These are phyloP conservation scores for Tridacna gigas DNA, from an alignment of 2,888 invertebrate genomes.

Conservation along the genomic window DNA sequence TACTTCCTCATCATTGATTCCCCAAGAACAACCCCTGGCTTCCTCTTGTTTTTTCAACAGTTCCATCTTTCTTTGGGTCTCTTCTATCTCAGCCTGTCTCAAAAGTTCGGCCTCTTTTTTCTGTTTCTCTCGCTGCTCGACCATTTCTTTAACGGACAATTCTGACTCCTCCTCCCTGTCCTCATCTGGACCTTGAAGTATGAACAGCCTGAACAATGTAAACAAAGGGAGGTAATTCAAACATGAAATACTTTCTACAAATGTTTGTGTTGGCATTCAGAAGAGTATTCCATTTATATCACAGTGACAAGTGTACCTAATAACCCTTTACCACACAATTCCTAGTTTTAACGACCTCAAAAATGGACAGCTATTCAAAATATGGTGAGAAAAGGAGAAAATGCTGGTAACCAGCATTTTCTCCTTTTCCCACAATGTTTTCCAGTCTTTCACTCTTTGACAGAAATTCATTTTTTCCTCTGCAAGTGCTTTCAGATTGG, in stretches of 20 bases:
- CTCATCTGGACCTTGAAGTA: constrained; percentile 91
- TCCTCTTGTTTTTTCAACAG: constrained; percentile 86
- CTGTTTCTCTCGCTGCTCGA: constrained; percentile 80
- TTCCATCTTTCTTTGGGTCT: constrained; percentile 85
- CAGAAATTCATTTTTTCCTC: too few species aligned
- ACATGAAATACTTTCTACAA: too few species aligned
- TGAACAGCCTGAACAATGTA: constrained; percentile 75
- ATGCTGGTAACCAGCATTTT: background rate
- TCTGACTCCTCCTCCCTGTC: constrained; percentile 95
- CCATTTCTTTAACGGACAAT: constrained; percentile 87
- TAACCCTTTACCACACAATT: too few species aligned
- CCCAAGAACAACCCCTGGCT: constrained; percentile 93
- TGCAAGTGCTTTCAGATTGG: too few species aligned
- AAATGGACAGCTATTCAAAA: background rate
- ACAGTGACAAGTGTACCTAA: too few species aligned
- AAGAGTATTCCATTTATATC: too few species aligned
- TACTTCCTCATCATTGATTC: constrained; percentile 89
- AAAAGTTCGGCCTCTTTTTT: constrained; percentile 81
- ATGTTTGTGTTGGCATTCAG: too few species aligned
- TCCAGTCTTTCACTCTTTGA: too few species aligned
- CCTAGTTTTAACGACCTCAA: background rate
- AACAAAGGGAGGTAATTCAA: too few species aligned
- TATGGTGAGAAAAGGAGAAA: background rate
- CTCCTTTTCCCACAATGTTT: background rate
- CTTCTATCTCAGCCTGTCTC: constrained; percentile 76